Percentiles rank a stretch among this genome's conserved stretches.
These are phyloP conservation scores for Chionomys nivalis DNA, from an alignment of 2,113 vertebrate genomes.

Conservation along the genomic window DNA sequence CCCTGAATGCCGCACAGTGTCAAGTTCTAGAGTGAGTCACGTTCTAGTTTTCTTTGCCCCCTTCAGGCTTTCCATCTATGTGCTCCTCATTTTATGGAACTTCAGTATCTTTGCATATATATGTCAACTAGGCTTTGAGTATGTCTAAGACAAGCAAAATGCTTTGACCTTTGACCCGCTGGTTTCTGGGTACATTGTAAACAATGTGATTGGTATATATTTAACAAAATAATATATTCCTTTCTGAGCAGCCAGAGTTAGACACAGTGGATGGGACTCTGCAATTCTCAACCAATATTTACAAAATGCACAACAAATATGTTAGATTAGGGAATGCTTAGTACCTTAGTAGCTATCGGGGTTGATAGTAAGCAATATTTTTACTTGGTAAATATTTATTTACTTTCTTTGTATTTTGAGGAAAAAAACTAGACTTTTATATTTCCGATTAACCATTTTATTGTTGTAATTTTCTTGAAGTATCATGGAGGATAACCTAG, in stretches of 20 bases:
- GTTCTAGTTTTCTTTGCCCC: neutral
- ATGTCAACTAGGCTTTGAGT: neutral
- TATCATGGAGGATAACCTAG: neutral
- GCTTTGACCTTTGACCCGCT: neutral
- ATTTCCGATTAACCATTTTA: slow-evolving; percentile 13
- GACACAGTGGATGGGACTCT: neutral
- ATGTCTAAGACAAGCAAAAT: neutral
- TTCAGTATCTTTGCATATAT: neutral
- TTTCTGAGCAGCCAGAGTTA: neutral
- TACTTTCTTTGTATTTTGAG: neutral
- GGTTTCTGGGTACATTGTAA: neutral
- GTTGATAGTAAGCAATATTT: neutral
- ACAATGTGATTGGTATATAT: neutral
- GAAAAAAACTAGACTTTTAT: slow-evolving; percentile 24
- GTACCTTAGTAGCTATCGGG: neutral
- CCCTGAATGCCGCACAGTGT: neutral
- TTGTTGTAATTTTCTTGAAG: neutral
- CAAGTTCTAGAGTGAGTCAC: neutral
- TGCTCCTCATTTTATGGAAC: neutral
- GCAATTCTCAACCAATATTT: neutral
- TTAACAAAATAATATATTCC: slow-evolving; percentile 4
- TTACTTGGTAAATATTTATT: neutral
- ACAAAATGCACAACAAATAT: neutral
- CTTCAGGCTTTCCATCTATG: neutral
- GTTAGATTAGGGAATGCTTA: neutral